A percentile compares a stretch with the other conserved stretches of the same genome.
These are phyloP conservation scores for Drosophila micromelanica DNA, from an alignment of 1,140 invertebrate species.

Conservation along the genomic window DNA sequence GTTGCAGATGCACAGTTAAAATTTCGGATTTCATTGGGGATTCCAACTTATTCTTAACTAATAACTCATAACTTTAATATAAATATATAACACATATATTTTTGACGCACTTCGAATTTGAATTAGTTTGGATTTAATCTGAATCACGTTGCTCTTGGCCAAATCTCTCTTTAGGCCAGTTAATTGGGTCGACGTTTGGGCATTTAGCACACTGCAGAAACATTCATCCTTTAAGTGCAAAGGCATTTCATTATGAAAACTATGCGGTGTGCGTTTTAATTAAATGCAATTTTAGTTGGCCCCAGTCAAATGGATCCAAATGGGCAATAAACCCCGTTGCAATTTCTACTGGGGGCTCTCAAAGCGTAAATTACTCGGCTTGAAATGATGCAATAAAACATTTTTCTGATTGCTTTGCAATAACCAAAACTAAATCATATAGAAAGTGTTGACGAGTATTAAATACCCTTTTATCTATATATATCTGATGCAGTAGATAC, in stretches of 20 bases:
- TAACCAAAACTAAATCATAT: background rate
- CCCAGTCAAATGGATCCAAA: background rate
- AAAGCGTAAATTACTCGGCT: conserved; percentile 21
- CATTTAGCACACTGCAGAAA: conserved; percentile 11
- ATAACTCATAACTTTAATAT: background rate
- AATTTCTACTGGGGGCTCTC: conserved; percentile 11
- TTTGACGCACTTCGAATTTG: background rate
- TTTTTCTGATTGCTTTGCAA: conserved; percentile 12
- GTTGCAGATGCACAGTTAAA: conserved; percentile 7
- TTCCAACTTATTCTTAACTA: background rate
- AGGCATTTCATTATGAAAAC: conserved; percentile 42
- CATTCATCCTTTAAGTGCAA: conserved; percentile 27
- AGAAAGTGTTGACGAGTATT: background rate
- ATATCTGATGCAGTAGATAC: too few relatives aligned
- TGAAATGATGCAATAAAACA: conserved; percentile 20
- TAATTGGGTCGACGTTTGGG: conserved; percentile 25
- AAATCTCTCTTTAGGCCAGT: conserved; percentile 10
- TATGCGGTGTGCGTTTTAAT: conserved; percentile 54
- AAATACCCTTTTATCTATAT: background rate
- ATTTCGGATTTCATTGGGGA: background rate
- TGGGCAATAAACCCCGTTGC: conserved; percentile 5
- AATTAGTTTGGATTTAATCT: background rate
- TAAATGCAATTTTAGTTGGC: conserved; percentile 36
- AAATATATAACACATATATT: background rate
- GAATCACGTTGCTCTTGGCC: background rate